Conservation (phyloP, 2,888 invertebrate genomes). For the Emmelina monodactyla region DNA sequence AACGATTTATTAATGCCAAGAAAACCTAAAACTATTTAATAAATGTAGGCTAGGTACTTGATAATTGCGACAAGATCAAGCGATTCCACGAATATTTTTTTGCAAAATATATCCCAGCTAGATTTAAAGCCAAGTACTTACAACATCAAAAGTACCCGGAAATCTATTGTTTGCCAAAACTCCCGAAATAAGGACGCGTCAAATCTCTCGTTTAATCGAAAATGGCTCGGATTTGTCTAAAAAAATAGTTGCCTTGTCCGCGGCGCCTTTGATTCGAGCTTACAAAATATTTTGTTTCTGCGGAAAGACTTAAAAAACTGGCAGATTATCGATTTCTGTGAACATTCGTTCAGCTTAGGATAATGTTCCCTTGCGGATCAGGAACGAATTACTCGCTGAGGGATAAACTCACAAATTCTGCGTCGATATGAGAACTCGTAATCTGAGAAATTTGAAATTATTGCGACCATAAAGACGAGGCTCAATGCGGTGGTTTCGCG, state of each 20-base stretch:
- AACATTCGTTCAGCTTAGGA: slow-evolving; percentile 45
- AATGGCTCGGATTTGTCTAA: slow-evolving; percentile 50
- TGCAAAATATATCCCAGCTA: no score
- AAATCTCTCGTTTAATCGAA: slow-evolving; percentile 52
- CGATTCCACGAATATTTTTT: no score
- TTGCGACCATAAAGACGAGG: slow-evolving; percentile 32
- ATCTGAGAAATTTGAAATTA: slow-evolving; percentile 27
- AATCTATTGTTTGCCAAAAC: slow-evolving; percentile 44
- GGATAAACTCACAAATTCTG: slow-evolving; percentile 58
- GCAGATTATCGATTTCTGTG: slow-evolving; percentile 58
- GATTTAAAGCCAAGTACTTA: no score
- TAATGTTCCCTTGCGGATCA: slow-evolving; percentile 50
- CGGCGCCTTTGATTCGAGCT: slow-evolving; percentile 52
- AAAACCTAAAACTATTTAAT: no score
- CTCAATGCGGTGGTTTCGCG: background rate
- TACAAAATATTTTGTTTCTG: slow-evolving; percentile 49
- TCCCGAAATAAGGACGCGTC: slow-evolving; percentile 40
- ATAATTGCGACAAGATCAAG: no score
- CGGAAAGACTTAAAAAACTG: slow-evolving; percentile 43
- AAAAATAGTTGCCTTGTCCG: slow-evolving; percentile 52
- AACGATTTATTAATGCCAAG: slow-evolving; percentile 25
- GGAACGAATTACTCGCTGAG: slow-evolving; percentile 55
- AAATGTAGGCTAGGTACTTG: no score
- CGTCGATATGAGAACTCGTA: slow-evolving; percentile 32
- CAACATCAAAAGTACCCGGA: slow-evolving; percentile 42